phyloP scores from a whole-genome alignment of 1,140 invertebrate species.

The Homalodisca vitripennis region DNA sequence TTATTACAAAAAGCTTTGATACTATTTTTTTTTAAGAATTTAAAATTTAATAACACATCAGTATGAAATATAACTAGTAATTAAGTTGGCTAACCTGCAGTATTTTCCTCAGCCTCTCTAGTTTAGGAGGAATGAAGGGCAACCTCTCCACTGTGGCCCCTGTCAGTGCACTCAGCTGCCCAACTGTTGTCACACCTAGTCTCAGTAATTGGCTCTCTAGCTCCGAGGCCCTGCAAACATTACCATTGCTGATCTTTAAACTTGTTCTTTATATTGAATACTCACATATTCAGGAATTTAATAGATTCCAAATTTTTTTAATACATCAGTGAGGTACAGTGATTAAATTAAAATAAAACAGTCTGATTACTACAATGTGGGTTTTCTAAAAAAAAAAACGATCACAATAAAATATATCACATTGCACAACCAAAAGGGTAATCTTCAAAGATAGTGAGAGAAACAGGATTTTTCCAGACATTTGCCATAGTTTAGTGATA shows the following conservation, averaged over 20 bases:
- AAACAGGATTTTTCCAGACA: too few relatives aligned
- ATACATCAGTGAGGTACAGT: not conserved
- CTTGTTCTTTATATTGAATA: not conserved
- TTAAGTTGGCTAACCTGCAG: too few relatives aligned
- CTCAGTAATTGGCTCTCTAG: not conserved
- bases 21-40: too few relatives aligned
- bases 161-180: not conserved
- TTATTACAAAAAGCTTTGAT: too few relatives aligned
- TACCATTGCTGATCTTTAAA: not conserved
- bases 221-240: not conserved
- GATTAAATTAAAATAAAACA: not conserved
- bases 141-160: constrained; percentile 1
- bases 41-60: too few relatives aligned
- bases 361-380: not conserved
- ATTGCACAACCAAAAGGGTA: too few relatives aligned
- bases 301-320: not conserved
- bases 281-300: not conserved
- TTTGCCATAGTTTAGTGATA: too few relatives aligned
- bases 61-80: too few relatives aligned
- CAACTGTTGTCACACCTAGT: constrained; percentile 5
- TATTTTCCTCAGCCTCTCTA: constrained; percentile 4
- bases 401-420: too few relatives aligned
- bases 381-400: not conserved
- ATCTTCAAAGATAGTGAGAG: too few relatives aligned
- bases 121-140: constrained; percentile 3